These are phyloP conservation scores for Hemaris fuciformis DNA, from an alignment of 2,888 invertebrate genomes.

Conservation along the genomic window DNA sequence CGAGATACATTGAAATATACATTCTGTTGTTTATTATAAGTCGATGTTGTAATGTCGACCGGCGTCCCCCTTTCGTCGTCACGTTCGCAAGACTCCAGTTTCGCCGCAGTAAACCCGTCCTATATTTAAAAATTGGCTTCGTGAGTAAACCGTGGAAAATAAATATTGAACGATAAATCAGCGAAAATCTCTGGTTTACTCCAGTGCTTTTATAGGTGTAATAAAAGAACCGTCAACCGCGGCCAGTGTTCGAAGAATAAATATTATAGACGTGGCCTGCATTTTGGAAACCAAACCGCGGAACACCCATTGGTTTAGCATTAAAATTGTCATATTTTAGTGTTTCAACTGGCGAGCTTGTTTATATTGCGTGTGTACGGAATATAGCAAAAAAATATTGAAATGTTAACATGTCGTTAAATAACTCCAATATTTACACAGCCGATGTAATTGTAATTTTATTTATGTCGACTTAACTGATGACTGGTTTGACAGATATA, in stretches of 20 bases:
- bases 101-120: conserved; percentile 50
- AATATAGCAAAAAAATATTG: neutral
- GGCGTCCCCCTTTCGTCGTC: neutral
- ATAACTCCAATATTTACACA: neutral
- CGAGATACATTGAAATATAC: neutral
- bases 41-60: neutral
- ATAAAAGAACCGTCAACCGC: conserved; percentile 78
- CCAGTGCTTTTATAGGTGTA: conserved; percentile 70
- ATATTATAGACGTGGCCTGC: conserved; percentile 64
- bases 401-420: neutral
- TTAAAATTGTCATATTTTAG: conserved; percentile 20
- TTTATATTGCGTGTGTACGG: conserved; percentile 9
- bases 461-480: neutral
- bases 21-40: neutral
- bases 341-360: conserved; percentile 18
- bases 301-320: conserved; percentile 46
- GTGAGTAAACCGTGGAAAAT: conserved; percentile 72
- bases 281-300: conserved; percentile 57
- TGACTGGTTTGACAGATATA: no score
- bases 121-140: conserved; percentile 58
- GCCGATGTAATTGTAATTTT: neutral
- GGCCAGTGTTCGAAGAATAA: conserved; percentile 66
- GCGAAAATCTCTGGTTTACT: conserved; percentile 70
- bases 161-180: conserved; percentile 76
- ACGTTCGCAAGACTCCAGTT: conserved; percentile 37